Percentiles rank a stretch among this genome's conserved stretches.
phyloP scores from a whole-genome alignment of 1,140 invertebrate genomes.

The Pogonognathellus flavescens region DNA sequence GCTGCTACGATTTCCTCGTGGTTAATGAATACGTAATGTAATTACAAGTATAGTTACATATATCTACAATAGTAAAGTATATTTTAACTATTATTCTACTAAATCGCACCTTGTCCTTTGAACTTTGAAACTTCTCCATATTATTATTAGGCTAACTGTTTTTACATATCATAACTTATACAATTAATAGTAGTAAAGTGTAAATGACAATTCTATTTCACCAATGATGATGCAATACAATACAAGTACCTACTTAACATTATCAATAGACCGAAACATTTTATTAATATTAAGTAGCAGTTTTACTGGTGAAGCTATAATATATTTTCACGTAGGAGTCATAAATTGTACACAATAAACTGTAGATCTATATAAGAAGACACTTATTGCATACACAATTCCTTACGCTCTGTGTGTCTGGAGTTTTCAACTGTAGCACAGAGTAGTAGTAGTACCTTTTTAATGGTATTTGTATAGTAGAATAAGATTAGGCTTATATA shows the following conservation, averaged over 20 bases:
- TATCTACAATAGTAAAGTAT: background rate
- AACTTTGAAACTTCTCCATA: constrained; percentile 50
- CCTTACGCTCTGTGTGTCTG: no score
- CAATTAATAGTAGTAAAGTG: background rate
- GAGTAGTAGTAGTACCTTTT: background rate
- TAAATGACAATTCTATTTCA: constrained; percentile 9
- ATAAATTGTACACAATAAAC: no score
- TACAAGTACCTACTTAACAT: no score
- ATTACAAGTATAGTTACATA: background rate
- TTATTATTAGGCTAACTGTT: constrained; percentile 9
- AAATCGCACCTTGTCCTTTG: constrained; percentile 55
- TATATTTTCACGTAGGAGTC: no score
- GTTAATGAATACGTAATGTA: background rate
- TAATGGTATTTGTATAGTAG: background rate
- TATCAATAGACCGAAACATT: background rate
- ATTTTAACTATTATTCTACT: background rate
- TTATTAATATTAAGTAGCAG: background rate
- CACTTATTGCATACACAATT: no score
- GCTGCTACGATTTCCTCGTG: constrained; percentile 44
- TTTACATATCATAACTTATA: background rate
- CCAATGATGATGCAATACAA: no score
- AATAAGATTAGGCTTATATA: background rate
- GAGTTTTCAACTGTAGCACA: no score
- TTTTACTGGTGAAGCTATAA: background rate
- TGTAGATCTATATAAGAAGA: no score